A percentile compares a stretch with the other conserved stretches of the same genome.
Conservation (phyloP, 2,888 invertebrate genomes). For the Ganaspis brasiliensis region DNA sequence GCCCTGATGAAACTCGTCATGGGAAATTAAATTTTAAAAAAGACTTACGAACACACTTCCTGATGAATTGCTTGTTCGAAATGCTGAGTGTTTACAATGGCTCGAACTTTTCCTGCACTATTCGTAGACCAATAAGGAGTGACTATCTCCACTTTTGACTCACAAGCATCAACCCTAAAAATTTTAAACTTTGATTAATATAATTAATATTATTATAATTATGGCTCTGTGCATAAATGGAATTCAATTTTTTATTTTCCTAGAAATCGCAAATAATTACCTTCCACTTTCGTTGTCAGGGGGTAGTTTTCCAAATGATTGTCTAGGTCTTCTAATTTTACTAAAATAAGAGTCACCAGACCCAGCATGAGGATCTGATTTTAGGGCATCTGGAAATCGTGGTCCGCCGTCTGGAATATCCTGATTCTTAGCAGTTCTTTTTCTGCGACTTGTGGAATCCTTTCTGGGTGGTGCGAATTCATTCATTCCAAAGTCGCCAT, state of each 20-base stretch:
- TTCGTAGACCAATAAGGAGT: slow-evolving; percentile 98
- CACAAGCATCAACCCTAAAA: slow-evolving; percentile 91
- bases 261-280: slow-evolving; percentile 70
- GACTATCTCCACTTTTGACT: slow-evolving; percentile 95
- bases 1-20: slow-evolving; percentile 38
- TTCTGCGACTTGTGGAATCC: slow-evolving; percentile 69
- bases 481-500: slow-evolving; percentile 91
- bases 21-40: slow-evolving; percentile 11
- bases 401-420: slow-evolving; percentile 75
- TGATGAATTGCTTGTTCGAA: slow-evolving; percentile 97
- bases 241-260: not conserved
- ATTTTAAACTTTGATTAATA: not conserved
- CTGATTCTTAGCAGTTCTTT: slow-evolving; percentile 65
- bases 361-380: slow-evolving; percentile 77
- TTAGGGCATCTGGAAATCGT: slow-evolving; percentile 58
- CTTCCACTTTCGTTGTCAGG: slow-evolving; percentile 82
- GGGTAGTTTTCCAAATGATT: slow-evolving; percentile 81
- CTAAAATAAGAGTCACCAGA: slow-evolving; percentile 83
- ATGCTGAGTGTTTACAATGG: slow-evolving; percentile 96
- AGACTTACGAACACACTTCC: slow-evolving; percentile 94
- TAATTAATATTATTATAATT: no score
- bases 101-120: slow-evolving; percentile 94
- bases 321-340: slow-evolving; percentile 82
- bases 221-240: no score
- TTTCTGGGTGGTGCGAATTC: slow-evolving; percentile 80